Percentiles rank a stretch among this genome's conserved stretches.
phyloP scores from a whole-genome alignment of 2,797 vertebrate genomes.

The Acanthurus tractus region DNA sequence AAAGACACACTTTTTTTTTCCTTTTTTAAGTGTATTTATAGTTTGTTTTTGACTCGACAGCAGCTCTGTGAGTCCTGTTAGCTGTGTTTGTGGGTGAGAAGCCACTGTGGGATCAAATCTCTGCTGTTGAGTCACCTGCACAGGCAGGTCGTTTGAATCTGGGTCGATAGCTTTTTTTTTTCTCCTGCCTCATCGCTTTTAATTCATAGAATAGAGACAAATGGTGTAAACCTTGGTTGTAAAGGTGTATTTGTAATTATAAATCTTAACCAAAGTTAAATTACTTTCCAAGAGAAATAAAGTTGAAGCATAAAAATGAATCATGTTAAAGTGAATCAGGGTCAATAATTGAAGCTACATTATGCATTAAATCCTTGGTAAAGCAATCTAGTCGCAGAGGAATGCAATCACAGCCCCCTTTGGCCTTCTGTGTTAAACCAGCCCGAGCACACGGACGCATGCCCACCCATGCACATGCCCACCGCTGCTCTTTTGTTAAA shows the following conservation, averaged over 20 bases:
- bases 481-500: slow-evolving; percentile 48
- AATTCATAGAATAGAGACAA: neutral
- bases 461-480: neutral
- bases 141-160: neutral
- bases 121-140: neutral
- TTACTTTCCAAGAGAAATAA: neutral
- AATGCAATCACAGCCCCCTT: neutral
- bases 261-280: neutral
- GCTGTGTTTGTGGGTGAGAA: neutral
- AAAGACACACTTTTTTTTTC: too few relatives aligned
- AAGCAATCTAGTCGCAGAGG: too few relatives aligned
- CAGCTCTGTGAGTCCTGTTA: too few relatives aligned
- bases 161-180: neutral
- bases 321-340: neutral
- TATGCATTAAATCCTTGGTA: neutral
- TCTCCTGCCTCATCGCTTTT: neutral
- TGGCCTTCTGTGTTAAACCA: neutral
- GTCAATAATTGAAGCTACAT: neutral
- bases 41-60: too few relatives aligned
- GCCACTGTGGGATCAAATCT: neutral
- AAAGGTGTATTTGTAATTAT: too few relatives aligned
- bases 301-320: neutral
- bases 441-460: too few relatives aligned
- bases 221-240: too few relatives aligned
- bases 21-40: too few relatives aligned